Evolutionary conservation across 2,797 vertebrate genomes (phyloP), one percentile per base, ranked within the genome.

Genomic region (Thamnophis elegans): DNA sequence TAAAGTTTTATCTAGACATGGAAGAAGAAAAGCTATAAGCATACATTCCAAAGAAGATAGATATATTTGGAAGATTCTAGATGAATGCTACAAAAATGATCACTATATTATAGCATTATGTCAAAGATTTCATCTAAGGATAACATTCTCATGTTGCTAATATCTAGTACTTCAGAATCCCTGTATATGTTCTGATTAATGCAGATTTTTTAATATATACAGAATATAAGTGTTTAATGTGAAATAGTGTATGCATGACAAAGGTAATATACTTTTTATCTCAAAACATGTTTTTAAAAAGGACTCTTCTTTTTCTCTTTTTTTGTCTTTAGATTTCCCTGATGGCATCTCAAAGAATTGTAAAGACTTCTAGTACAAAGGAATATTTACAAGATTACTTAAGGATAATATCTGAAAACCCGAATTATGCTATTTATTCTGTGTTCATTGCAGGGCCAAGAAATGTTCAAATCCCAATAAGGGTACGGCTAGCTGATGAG

Each of bases 141-240:
- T 36, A 85, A 92, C 91, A n/a, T 55, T 0, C 26, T 91, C 22
- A 91, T 90, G 92, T 88, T 92, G 16, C 78, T 68, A 90, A 91
- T 95, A 95, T 7, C 53, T 93, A 95, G 92, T 28, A 18, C 28
- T 60, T 93, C 87, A 89, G 7, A 58, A 18, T 16, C 16, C 89
- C 88, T 93, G 92, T 92, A 22, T 54, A 89, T 56, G 87, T 87
- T 85, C 55, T 85, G 89, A 0, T 0, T 0, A 53, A 55, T 53
- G 53, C 53, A 53, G 53, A 53, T 56, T 58, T 58, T 58, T 7
- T 1, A 5, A 20, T 58, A 16, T 51, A 32, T 47, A 59, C 7
- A 14, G 73, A 91, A 94, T 87, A 62, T 62, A 62, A 26, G 10
- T 62, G 59, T 26, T 62, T 62, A 68, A 93, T 94, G 92, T 9